Base-by-base conservation (phyloP, 2,113 vertebrate genomes). In the Oxyura jamaicensis region DNA sequence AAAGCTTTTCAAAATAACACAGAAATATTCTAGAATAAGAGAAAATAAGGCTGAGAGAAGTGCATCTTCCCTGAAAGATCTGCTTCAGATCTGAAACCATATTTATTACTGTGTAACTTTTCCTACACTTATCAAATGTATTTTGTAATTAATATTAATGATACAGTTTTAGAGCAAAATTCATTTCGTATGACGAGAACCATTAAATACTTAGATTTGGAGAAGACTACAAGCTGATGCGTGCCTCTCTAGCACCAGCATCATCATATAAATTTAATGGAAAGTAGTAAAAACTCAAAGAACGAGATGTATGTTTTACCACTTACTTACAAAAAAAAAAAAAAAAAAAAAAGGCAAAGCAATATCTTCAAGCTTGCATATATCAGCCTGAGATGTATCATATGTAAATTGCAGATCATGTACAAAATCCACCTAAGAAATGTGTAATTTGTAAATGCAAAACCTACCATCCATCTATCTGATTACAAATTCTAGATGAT, bases 1-100 rank as follows among this genome's bases (percentile, higher is more conserved):
- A 91, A 71, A 6, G 8, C n/a, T 92, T 96, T 93, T 83, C 81
- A 90, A 89, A 95, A 95, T 6, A 72, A 42, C 56, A 35, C 4
- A 48, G 21, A 62, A 13, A 25, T 22, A 52, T 55, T 80, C 42
- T 50, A 67, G 41, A 95, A 80, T 60, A 79, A 79, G 0, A 83
- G 19, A 79, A 90, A 83, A 71, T 28, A 88, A 80, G 39, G 21
- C 15, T 73, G 16, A 73, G 19, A 73, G 56, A 68, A 50, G 11
- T 14, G 55, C 4, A 42, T 39, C 14, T 46, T 81, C 28, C 25
- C 41, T 55, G 41, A 80, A 26, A 74, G 2, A 18, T 0, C 60
- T 0, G 0, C 75, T 79, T 89, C 39, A 82, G 28, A 59, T 72
- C 66, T 78, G 16, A 28, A 78, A 52, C 20, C 53, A n/a, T 17